Percentiles rank a stretch among this genome's conserved stretches.
These are phyloP conservation scores for Athene noctua DNA, from an alignment of 2,113 vertebrate species.

Conservation along the genomic window DNA sequence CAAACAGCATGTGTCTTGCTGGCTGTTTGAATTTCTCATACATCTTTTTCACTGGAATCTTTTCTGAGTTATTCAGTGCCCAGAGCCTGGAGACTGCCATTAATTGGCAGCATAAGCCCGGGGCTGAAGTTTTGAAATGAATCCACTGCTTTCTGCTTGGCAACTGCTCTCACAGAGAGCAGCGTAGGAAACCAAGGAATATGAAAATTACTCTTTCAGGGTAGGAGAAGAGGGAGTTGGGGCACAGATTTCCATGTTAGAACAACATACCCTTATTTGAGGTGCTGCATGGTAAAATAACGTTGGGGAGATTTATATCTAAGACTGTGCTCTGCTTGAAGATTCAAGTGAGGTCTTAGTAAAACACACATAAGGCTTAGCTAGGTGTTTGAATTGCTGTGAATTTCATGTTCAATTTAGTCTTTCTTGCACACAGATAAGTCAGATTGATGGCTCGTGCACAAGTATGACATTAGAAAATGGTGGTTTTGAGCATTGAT, in stretches of 20 bases:
- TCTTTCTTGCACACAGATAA: not conserved
- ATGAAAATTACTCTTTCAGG: not conserved
- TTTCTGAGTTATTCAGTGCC: slow-evolving; percentile 4
- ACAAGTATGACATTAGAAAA: not conserved
- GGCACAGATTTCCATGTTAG: not conserved
- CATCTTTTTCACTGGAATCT: not conserved
- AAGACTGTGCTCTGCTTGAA: not conserved
- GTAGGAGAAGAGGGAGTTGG: not conserved
- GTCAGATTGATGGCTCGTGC: not conserved
- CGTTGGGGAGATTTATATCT: not conserved
- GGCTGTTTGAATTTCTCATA: not conserved
- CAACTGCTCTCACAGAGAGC: not conserved
- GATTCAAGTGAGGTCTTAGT: not conserved
- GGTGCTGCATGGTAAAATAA: not conserved
- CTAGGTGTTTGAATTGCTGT: not conserved
- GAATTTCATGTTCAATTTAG: not conserved
- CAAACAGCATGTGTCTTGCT: not conserved
- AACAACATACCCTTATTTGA: not conserved
- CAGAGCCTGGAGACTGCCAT: not conserved
- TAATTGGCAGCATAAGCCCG: not conserved
- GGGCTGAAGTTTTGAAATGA: not conserved
- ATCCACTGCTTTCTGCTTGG: not conserved
- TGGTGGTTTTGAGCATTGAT: not conserved
- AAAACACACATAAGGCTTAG: not conserved
- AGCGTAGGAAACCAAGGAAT: not conserved